A percentile compares a stretch with the other conserved stretches of the same genome.
phyloP scores from a whole-genome alignment of 1,140 invertebrate species.

The Nasonia vitripennis region DNA sequence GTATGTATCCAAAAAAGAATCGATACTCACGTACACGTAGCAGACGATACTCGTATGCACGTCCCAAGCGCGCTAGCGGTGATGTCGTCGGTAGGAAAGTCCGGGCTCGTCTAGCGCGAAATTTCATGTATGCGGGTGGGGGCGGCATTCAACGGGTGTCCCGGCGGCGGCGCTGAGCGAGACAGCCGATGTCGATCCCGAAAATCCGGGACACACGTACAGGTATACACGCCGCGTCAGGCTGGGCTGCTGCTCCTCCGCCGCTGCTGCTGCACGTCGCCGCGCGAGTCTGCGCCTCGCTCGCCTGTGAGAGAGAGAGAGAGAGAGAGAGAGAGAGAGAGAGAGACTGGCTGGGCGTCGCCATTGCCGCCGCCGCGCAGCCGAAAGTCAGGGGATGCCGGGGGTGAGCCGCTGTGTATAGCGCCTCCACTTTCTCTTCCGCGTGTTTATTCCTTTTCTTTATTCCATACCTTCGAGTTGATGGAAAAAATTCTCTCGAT shows the following conservation, averaged over 20 bases:
- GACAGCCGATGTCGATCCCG: conserved; percentile 13
- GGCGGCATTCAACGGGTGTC: conserved; percentile 49
- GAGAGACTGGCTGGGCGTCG: conserved; percentile 68
- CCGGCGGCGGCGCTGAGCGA: not conserved
- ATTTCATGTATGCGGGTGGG: not conserved
- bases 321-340: too few species aligned
- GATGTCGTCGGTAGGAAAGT: conserved; percentile 22
- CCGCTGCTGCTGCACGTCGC: conserved; percentile 41
- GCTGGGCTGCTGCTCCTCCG: conserved; percentile 18
- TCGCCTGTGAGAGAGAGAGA: not conserved
- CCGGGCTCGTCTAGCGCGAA: conserved; percentile 34
- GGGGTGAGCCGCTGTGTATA: conserved; percentile 47
- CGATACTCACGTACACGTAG: conserved; percentile 35
- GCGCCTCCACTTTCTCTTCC: conserved; percentile 26
- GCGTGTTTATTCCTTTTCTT: conserved; percentile 7
- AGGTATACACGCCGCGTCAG: conserved; percentile 1
- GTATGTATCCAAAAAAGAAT: not conserved
- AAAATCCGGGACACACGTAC: conserved; percentile 43
- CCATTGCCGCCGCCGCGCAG: conserved; percentile 61
- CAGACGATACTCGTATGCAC: not conserved
- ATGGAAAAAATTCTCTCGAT: not conserved
- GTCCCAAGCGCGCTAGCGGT: not conserved
- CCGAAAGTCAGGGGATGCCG: conserved; percentile 50
- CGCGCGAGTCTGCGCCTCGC: conserved; percentile 58
- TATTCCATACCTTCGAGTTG: conserved; percentile 12